Evolutionary conservation across 1,140 invertebrate species (phyloP).

Genomic region (Drosophila persimilis): DNA sequence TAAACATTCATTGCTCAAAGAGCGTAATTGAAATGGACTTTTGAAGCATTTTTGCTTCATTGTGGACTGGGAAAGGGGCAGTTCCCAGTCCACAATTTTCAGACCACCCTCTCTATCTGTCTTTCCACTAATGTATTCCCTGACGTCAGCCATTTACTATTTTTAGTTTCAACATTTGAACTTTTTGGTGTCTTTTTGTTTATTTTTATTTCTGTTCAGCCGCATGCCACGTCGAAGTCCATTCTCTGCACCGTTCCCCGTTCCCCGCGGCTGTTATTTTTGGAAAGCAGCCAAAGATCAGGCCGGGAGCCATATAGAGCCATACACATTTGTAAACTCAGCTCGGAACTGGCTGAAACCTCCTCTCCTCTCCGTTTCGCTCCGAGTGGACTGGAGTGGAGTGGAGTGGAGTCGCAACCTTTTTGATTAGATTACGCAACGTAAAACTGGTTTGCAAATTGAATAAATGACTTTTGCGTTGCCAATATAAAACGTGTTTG

Average conservation of each 20-base stretch:
- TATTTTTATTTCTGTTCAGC: slow-evolving; percentile 44
- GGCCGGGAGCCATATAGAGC: slow-evolving; percentile 39
- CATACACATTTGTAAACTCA: slow-evolving; percentile 49
- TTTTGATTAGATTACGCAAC: slow-evolving; percentile 81
- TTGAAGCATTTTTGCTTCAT: background rate
- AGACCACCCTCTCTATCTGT: background rate
- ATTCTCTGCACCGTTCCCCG: background rate
- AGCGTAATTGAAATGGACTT: slow-evolving; percentile 14
- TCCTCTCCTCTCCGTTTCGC: background rate
- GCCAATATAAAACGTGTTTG: slow-evolving; percentile 81
- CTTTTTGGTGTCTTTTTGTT: slow-evolving; percentile 41
- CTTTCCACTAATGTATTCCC: slow-evolving; percentile 4
- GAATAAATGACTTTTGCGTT: slow-evolving; percentile 82
- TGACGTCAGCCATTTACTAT: slow-evolving; percentile 55
- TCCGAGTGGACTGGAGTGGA: slow-evolving; percentile 18
- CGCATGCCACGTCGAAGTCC: slow-evolving; percentile 19
- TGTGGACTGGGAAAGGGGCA: too few relatives aligned
- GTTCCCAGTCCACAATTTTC: too few relatives aligned
- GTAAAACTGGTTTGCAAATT: slow-evolving; percentile 81
- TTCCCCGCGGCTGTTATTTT: slow-evolving; percentile 10
- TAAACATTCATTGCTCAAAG: background rate
- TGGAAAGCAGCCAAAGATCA: slow-evolving; percentile 58
- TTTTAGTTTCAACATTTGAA: slow-evolving; percentile 51
- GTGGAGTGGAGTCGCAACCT: slow-evolving; percentile 55
- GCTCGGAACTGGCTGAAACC: background rate